These are phyloP conservation scores for Drosophila setosimentum DNA, from an alignment of 2,888 invertebrate genomes.

Conservation along the genomic window DNA sequence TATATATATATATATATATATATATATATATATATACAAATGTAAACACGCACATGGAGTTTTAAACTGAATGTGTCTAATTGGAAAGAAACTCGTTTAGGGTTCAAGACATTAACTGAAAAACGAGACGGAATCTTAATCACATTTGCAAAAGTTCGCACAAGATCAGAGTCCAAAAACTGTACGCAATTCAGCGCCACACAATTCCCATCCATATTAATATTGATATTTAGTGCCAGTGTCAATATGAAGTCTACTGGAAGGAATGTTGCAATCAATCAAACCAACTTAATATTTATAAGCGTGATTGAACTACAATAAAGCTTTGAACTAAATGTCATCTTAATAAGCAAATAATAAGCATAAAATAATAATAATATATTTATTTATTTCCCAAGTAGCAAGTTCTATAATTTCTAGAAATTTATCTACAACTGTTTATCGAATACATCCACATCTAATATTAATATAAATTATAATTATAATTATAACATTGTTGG, in stretches of 20 bases:
- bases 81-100: constrained; percentile 53
- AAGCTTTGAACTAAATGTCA: background rate
- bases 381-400: too few species aligned
- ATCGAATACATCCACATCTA: background rate
- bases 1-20: background rate
- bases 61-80: constrained; percentile 49
- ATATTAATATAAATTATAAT: background rate
- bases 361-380: background rate
- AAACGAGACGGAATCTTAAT: constrained; percentile 33
- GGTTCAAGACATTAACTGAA: constrained; percentile 29
- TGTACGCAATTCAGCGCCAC: constrained; percentile 14
- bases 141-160: constrained; percentile 19
- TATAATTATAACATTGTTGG: background rate
- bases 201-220: background rate
- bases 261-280: background rate
- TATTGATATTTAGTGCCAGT: background rate
- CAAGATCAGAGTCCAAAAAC: constrained; percentile 2
- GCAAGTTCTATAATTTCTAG: background rate
- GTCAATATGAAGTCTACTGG: background rate
- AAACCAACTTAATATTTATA: background rate
- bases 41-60: background rate
- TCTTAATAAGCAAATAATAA: background rate
- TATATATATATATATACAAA: background rate
- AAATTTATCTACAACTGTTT: background rate
- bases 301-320: background rate